Conservation (phyloP, 2,113 vertebrate genomes). For the Puma concolor region DNA sequence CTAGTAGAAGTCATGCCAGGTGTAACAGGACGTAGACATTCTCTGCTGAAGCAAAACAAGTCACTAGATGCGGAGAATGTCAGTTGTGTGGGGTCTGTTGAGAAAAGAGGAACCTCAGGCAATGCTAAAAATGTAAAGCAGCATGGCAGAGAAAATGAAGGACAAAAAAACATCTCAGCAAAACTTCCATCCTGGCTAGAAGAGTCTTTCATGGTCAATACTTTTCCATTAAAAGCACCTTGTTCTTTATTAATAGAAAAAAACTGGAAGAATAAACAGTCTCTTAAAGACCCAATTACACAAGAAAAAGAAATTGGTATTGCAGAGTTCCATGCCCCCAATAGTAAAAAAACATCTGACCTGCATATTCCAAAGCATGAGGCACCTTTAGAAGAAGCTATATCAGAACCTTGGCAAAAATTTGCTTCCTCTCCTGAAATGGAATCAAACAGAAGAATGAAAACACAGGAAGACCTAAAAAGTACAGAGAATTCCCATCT, state of each 20-base stretch:
- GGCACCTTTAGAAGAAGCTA: neutral
- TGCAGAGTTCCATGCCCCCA: neutral
- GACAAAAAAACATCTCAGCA: neutral
- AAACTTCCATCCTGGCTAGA: neutral
- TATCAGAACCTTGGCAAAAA: neutral
- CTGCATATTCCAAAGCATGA: neutral
- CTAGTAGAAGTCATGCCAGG: neutral
- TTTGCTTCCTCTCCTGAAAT: neutral
- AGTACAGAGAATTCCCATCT: neutral
- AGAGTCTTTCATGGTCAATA: neutral
- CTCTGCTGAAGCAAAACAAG: neutral
- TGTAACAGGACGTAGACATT: neutral
- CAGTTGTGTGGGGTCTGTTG: neutral
- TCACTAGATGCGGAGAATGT: slow-evolving; percentile 14
- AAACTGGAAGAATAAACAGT: neutral
- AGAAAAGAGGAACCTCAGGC: neutral
- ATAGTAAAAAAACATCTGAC: neutral
- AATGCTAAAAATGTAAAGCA: neutral
- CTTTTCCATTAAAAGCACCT: neutral
- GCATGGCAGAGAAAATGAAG: neutral
- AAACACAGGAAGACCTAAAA: neutral
- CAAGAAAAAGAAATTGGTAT: neutral
- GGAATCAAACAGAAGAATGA: neutral
- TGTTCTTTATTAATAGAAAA: neutral
- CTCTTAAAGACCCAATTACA: neutral